Evolutionary conservation across 2,888 invertebrate species (phyloP), one percentile per base, ranked within the genome.

Genomic region (Oxycera nigricornis): DNA sequence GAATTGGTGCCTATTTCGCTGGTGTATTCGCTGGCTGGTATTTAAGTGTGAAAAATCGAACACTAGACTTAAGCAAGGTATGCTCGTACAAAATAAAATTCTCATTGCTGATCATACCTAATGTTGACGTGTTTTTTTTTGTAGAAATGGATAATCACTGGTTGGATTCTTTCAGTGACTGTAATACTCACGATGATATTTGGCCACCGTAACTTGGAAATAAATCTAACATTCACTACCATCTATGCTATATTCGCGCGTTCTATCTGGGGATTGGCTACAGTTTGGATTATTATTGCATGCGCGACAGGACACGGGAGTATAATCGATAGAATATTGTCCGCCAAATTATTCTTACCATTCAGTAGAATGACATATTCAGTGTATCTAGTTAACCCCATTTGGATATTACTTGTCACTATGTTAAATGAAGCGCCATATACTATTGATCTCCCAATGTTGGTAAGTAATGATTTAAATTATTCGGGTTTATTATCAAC

Each of bases 371-470:
- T 88, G 76, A 86, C 87, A 1, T 88, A 86, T 77, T 85, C 86
- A 75, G 86, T 85, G 6, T 88, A 88, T 80, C 81, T 88, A 2
- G 68, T 87, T 26, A 87, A 88, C 81, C 88, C 88, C 17, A 77
- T 87, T 17, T 75, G 87, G 14, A 85, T 87, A 74, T 82, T 81
- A 75, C 83, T 86, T 28, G 77, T 86, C 9, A 84, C 75, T 22
- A 76, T 78, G 75, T 55, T 77, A 9, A 73, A 72, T 30, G 78
- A 79, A 67, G 73, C 61, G 24, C 70, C 79, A 55, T 70, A 77
- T 4, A 77, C 76, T 52, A 65, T 79, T 14, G 78, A 78, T 50
- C 77, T 76, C 55, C 76, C 75, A 24, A 72, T 77, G 57, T 46
- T 78, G 50, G 76, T 77, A 70, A 67, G 39, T n/a, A 11, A 11